Percentiles rank a stretch among this genome's conserved stretches.
phyloP scores from a whole-genome alignment of 2,888 invertebrate species.

The Phaonia tiefii region DNA sequence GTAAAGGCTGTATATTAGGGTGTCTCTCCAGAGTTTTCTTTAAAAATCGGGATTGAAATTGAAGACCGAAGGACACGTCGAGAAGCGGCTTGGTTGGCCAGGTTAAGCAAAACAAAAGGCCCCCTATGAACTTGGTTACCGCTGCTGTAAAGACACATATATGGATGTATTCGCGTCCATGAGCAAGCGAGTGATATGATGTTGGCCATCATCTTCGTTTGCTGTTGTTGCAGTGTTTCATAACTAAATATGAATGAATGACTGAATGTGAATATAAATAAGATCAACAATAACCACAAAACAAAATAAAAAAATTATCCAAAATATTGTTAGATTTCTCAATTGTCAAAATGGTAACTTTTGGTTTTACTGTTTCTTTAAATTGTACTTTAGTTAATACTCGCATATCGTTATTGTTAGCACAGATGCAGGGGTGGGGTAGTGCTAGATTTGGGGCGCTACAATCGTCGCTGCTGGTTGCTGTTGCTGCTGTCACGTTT shows the following conservation, averaged over 20 bases:
- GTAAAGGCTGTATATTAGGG: too few species aligned
- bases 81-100: too few species aligned
- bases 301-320: too few species aligned
- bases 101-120: too few species aligned
- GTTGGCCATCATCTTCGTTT: slow-evolving; percentile 38
- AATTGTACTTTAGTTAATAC: slow-evolving; percentile 25
- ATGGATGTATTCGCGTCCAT: too few species aligned
- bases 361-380: slow-evolving; percentile 13
- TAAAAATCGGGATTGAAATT: too few species aligned
- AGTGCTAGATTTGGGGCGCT: not conserved
- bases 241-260: slow-evolving; percentile 30
- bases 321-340: slow-evolving; percentile 15
- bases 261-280: not conserved
- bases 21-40: too few species aligned
- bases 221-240: slow-evolving; percentile 27
- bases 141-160: too few species aligned
- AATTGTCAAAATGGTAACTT: too few species aligned
- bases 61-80: too few species aligned
- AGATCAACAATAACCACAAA: not conserved
- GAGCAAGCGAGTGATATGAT: slow-evolving; percentile 7
- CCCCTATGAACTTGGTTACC: too few species aligned
- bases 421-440: not conserved
- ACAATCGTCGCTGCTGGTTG: not conserved
- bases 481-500: too few species aligned
- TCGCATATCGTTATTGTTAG: slow-evolving; percentile 23